A percentile compares a stretch with the other conserved stretches of the same genome.
phyloP scores from a whole-genome alignment of 2,113 vertebrate genomes.

The Dascyllus trimaculatus region DNA sequence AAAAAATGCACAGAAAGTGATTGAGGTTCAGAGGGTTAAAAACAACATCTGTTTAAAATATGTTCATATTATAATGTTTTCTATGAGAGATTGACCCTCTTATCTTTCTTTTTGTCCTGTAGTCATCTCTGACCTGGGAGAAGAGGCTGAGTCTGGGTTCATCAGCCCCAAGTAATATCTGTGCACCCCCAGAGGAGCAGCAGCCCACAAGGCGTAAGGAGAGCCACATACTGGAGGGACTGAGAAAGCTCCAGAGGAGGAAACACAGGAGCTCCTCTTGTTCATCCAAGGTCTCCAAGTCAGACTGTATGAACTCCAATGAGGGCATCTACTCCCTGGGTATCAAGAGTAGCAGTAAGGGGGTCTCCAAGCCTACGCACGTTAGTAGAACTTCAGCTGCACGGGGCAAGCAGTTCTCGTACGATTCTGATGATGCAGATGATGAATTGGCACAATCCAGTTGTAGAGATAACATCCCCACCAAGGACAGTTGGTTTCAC shows the following conservation, averaged over 20 bases:
- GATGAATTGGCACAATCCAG: constrained; percentile 84
- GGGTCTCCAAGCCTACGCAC: constrained; percentile 74
- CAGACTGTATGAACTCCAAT: constrained; percentile 96
- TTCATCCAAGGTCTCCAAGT: constrained; percentile 88
- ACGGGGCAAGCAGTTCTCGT: constrained; percentile 80
- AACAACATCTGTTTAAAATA: too few species aligned
- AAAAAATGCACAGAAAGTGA: too few species aligned
- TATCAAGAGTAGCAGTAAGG: constrained; percentile 85
- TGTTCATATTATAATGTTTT: too few species aligned
- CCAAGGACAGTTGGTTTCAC: constrained; percentile 81
- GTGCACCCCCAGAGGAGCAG: constrained; percentile 87
- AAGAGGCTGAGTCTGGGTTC: constrained; percentile 91
- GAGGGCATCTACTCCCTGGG: constrained; percentile 96
- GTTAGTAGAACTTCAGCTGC: constrained; percentile 64
- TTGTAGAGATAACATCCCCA: constrained; percentile 79
- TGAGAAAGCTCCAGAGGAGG: constrained; percentile 90
- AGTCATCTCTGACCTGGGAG: constrained; percentile 91
- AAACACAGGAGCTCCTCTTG: constrained; percentile 86
- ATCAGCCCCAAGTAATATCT: constrained; percentile 89
- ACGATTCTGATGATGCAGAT: constrained; percentile 89
- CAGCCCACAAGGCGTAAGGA: constrained; percentile 90
- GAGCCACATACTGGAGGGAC: constrained; percentile 91
- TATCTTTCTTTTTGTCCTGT: constrained; percentile 32
- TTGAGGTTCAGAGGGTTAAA: too few species aligned
- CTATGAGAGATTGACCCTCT: too few species aligned